These are phyloP conservation scores for Grammomys surdaster DNA, from an alignment of 2,113 vertebrate species.

Conservation along the genomic window DNA sequence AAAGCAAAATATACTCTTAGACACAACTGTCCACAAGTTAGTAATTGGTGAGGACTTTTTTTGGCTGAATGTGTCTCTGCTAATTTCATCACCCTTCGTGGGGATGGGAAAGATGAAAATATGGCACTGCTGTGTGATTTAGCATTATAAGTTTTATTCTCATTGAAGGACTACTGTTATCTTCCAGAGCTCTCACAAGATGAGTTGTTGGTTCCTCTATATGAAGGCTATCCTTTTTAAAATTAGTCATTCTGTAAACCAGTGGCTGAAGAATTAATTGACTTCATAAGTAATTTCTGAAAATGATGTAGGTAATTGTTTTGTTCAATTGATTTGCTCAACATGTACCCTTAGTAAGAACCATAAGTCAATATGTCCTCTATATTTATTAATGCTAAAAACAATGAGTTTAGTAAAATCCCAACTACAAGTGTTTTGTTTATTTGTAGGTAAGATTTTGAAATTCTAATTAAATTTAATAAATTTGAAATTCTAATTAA, in stretches of 20 bases:
- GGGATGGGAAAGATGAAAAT: background rate
- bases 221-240: background rate
- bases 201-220: background rate
- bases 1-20: background rate
- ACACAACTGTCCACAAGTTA: background rate
- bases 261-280: background rate
- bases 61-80: background rate
- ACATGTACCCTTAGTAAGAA: background rate
- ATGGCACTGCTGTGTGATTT: background rate
- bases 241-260: background rate
- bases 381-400: constrained; percentile 4
- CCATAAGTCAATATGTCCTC: background rate
- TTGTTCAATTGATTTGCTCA: constrained; percentile 8
- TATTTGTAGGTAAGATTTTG: background rate
- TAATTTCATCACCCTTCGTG: constrained; percentile 10
- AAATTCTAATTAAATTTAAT: background rate
- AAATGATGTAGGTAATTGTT: background rate
- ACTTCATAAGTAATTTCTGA: background rate
- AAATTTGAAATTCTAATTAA: background rate
- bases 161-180: background rate
- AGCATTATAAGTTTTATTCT: background rate
- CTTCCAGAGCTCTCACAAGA: background rate
- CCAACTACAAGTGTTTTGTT: background rate
- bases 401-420: background rate
- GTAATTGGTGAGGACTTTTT: background rate